Percentiles rank a stretch among this genome's conserved stretches.
phyloP scores from a whole-genome alignment of 1,140 invertebrate species.

The Coenobita brevimanus region DNA sequence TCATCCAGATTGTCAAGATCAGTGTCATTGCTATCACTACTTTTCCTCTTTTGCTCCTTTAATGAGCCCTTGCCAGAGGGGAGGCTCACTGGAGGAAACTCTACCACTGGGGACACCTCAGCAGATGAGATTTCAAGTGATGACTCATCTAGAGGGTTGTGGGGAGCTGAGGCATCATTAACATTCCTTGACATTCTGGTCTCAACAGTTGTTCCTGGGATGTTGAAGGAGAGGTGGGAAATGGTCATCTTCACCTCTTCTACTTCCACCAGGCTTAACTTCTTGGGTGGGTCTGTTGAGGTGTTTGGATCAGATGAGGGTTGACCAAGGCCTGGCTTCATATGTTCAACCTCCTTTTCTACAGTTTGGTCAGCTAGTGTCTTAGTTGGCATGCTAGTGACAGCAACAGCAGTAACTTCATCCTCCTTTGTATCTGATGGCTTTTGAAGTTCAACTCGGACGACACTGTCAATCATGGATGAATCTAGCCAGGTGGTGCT shows the following conservation, averaged over 20 bases:
- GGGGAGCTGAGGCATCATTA: background rate
- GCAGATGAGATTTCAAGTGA: slow-evolving; percentile 13
- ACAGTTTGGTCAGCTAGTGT: background rate
- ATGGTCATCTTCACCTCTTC: slow-evolving; percentile 68
- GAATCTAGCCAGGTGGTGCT: slow-evolving; percentile 41
- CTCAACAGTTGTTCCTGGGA: slow-evolving; percentile 37
- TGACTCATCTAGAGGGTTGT: slow-evolving; percentile 6
- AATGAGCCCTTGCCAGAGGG: slow-evolving; percentile 14
- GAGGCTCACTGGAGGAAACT: slow-evolving; percentile 11
- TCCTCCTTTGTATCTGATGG: background rate
- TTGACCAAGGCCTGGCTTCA: background rate
- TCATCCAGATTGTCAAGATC: slow-evolving; percentile 67
- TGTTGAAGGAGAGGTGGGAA: slow-evolving; percentile 59
- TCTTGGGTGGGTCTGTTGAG: slow-evolving; percentile 23
- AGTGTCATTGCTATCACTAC: slow-evolving; percentile 47
- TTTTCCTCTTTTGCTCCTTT: slow-evolving; percentile 50
- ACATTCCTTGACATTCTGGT: background rate
- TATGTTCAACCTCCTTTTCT: background rate
- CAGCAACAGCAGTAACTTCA: background rate
- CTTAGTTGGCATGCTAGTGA: background rate
- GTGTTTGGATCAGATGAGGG: background rate
- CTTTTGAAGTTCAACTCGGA: slow-evolving; percentile 33
- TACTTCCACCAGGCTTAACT: slow-evolving; percentile 54
- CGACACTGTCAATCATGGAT: slow-evolving; percentile 41
- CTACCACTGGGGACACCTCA: slow-evolving; percentile 19